Evolutionary conservation across 2,113 vertebrate species (phyloP).

Genomic region (Ciconia stormi): DNA sequence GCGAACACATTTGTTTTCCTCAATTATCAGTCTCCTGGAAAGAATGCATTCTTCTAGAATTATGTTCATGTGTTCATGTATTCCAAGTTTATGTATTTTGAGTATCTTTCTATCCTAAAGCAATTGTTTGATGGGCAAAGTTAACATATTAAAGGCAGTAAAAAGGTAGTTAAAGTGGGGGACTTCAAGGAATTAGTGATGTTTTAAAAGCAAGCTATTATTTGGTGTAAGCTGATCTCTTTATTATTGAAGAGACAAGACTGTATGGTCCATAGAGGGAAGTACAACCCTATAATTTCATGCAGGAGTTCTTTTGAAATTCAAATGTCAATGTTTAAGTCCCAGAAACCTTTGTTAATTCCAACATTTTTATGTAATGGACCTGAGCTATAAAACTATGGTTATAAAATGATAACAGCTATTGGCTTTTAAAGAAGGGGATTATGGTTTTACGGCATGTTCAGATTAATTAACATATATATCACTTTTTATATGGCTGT

Average conservation of each 20-base stretch:
- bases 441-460: not conserved
- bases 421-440: not conserved
- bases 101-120: not conserved
- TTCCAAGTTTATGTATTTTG: not conserved
- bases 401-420: not conserved
- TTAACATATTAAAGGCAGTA: not conserved
- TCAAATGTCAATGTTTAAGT: not conserved
- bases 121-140: not conserved
- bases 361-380: not conserved
- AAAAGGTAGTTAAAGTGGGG: not conserved
- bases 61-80: not conserved
- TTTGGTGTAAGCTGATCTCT: not conserved
- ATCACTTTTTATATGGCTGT: not conserved
- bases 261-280: not conserved
- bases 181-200: not conserved
- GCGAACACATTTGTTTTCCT: not conserved
- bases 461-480: not conserved
- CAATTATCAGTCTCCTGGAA: not conserved
- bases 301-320: conserved; percentile 41
- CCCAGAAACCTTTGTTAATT: not conserved
- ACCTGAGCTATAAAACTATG: not conserved
- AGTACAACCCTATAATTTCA: not conserved
- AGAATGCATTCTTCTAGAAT: not conserved
- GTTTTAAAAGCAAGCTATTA: not conserved
- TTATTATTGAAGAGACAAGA: not conserved